These are phyloP conservation scores for Tyrophagus putrescentiae DNA, from an alignment of 1,140 invertebrate genomes.

Conservation along the genomic window DNA sequence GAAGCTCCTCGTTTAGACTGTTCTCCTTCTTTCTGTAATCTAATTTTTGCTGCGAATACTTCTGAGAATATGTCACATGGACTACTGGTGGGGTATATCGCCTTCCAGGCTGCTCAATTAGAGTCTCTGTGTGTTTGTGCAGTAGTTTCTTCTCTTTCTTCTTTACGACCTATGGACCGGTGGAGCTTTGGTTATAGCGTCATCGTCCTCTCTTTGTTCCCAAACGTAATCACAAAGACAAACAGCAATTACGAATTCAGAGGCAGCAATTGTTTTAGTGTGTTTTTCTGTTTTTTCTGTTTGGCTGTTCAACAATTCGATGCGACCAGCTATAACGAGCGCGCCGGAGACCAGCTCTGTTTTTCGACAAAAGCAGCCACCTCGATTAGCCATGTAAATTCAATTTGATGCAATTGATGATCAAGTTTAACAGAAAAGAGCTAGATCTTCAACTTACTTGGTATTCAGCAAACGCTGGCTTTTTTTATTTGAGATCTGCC, in stretches of 20 bases:
- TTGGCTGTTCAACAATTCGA: too few relatives aligned
- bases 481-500: too few relatives aligned
- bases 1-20: too few relatives aligned
- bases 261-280: not conserved
- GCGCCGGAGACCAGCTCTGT: too few relatives aligned
- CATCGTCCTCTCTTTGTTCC: not conserved
- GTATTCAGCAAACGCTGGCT: too few relatives aligned
- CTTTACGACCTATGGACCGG: too few relatives aligned
- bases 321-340: not conserved
- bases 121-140: not conserved
- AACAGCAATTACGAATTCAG: slow-evolving; percentile 9
- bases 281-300: too few relatives aligned
- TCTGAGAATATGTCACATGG: slow-evolving; percentile 6
- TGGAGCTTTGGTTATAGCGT: not conserved
- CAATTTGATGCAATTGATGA: not conserved
- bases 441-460: too few relatives aligned
- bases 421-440: too few relatives aligned
- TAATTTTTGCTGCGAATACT: not conserved
- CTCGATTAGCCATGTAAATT: slow-evolving; percentile 8
- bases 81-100: not conserved
- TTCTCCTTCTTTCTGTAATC: not conserved
- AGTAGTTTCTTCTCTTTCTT: not conserved
- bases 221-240: slow-evolving; percentile 1
- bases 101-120: slow-evolving; percentile 6
- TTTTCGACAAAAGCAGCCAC: too few relatives aligned